These are phyloP conservation scores for Neoitamus cyanurus DNA, from an alignment of 2,888 invertebrate genomes.

Conservation along the genomic window DNA sequence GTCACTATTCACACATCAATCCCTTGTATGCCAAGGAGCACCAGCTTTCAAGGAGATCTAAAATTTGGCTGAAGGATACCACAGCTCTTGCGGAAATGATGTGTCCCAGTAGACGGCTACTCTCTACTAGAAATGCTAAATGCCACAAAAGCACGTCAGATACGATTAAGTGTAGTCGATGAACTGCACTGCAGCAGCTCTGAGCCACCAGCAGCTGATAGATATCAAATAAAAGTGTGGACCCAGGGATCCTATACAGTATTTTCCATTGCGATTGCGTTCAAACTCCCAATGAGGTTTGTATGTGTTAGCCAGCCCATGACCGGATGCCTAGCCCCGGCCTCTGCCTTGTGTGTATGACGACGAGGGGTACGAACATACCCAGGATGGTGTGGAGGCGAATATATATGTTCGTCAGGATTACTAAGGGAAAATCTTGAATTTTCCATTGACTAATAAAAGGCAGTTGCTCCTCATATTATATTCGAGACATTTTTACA, in stretches of 20 bases:
- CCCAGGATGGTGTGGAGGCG: background rate
- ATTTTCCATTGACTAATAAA: background rate
- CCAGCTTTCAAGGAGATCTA: background rate
- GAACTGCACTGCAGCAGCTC: slow-evolving; percentile 50
- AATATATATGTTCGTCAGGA: background rate
- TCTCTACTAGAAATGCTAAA: background rate
- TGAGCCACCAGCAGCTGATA: slow-evolving; percentile 46
- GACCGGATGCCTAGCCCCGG: background rate
- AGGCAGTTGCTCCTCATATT: background rate
- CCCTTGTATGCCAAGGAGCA: background rate
- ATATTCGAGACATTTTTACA: background rate
- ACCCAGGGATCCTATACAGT: slow-evolving; percentile 1
- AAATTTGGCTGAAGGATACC: background rate
- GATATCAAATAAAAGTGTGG: slow-evolving; percentile 19
- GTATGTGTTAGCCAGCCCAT: background rate
- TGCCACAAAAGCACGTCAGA: background rate
- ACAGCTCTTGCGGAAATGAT: background rate
- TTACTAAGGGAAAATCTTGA: background rate
- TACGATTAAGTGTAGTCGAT: slow-evolving; percentile 39
- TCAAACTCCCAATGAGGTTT: background rate
- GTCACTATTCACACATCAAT: background rate
- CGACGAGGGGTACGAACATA: background rate
- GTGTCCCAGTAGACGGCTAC: background rate
- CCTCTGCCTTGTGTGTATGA: background rate
- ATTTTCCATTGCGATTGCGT: slow-evolving; percentile 27